Conservation (phyloP, 2,113 vertebrate genomes). For the Lepus americanus region DNA sequence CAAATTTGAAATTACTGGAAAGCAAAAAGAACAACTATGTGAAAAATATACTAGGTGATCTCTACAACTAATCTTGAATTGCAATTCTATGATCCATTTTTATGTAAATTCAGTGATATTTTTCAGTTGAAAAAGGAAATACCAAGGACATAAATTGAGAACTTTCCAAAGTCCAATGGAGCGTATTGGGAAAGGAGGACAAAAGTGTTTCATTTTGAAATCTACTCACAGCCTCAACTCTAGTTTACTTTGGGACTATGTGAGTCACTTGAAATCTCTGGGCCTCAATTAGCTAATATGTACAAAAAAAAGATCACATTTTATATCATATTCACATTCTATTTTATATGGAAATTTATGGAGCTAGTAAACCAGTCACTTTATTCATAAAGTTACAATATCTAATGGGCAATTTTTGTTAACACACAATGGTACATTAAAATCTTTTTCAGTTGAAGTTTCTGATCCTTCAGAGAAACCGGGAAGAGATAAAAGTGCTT, state of each 20-base stretch:
- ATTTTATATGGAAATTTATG: not conserved
- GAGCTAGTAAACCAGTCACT: not conserved
- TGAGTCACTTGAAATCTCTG: not conserved
- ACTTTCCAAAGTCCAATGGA: not conserved
- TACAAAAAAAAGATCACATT: not conserved
- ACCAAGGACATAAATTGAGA: not conserved
- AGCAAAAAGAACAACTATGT: not conserved
- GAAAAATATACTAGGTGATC: not conserved
- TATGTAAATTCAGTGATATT: not conserved
- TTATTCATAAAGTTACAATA: not conserved
- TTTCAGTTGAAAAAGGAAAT: not conserved
- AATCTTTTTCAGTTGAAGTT: not conserved
- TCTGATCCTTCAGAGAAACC: not conserved
- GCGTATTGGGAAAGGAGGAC: not conserved
- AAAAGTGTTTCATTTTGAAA: not conserved
- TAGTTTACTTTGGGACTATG: not conserved
- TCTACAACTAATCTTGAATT: not conserved
- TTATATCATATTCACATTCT: not conserved
- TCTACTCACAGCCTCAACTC: not conserved
- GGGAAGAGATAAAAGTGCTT: not conserved
- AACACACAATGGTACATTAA: not conserved
- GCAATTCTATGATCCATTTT: not conserved
- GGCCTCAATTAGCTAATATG: not conserved
- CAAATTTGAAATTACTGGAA: not conserved
- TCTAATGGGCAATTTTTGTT: not conserved